phyloP scores from a whole-genome alignment of 2,797 vertebrate genomes.

The Vipera ursinii region DNA sequence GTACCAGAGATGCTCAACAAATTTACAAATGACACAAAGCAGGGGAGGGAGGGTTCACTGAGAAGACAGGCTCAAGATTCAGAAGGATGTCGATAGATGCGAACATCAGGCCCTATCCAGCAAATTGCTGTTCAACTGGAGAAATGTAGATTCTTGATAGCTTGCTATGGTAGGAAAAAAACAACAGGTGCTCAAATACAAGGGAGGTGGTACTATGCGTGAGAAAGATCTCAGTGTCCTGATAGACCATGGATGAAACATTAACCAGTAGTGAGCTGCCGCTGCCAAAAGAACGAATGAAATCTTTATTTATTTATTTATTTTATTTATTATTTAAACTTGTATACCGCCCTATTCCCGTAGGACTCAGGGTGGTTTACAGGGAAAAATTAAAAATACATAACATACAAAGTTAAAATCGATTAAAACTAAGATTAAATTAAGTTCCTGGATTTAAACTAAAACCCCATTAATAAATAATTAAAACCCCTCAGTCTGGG shows the following conservation, averaged over 20 bases:
- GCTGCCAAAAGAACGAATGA: background rate
- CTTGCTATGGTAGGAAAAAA: background rate
- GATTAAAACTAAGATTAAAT: too few species aligned
- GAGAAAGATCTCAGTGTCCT: background rate
- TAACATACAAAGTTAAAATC: too few species aligned
- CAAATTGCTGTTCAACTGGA: background rate
- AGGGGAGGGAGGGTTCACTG: background rate
- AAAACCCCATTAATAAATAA: too few species aligned
- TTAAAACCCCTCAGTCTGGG: too few species aligned
- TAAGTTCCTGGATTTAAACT: too few species aligned
- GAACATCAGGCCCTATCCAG: background rate
- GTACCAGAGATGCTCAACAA: background rate
- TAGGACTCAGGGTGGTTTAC: too few species aligned
- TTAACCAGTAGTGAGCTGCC: background rate
- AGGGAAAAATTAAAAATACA: too few species aligned
- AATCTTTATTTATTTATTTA: background rate
- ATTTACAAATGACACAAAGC: background rate
- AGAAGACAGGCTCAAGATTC: background rate
- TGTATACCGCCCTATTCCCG: too few species aligned
- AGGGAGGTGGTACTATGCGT: background rate
- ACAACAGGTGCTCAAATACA: background rate
- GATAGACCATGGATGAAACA: background rate
- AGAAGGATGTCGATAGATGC: background rate
- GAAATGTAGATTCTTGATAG: background rate
- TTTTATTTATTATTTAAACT: too few species aligned